These are phyloP conservation scores for Linnaemya vulpina DNA, from an alignment of 2,888 invertebrate genomes.

Conservation along the genomic window DNA sequence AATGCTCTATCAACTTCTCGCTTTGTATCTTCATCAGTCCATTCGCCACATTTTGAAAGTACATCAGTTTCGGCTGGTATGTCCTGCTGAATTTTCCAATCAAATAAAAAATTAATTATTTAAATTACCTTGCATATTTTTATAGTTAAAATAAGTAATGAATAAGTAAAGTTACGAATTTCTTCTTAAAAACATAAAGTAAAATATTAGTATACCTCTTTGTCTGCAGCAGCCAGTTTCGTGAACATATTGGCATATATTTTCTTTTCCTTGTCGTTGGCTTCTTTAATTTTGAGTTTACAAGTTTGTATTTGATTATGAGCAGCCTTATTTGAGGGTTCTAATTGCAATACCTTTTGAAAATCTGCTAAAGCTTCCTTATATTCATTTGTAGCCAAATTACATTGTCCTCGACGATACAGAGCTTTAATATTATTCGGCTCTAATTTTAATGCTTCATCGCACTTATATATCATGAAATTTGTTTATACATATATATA, in stretches of 20 bases:
- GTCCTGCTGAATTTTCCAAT: constrained; percentile 72
- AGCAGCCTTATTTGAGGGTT: constrained; percentile 95
- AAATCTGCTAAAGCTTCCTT: constrained; percentile 91
- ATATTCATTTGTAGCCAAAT: constrained; percentile 89
- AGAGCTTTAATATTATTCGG: constrained; percentile 92
- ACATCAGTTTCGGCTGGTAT: constrained; percentile 79
- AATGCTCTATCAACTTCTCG: constrained; percentile 80
- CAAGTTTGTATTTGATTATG: constrained; percentile 89
- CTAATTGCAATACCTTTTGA: constrained; percentile 88
- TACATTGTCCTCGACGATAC: constrained; percentile 93
- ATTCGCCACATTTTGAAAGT: constrained; percentile 80
- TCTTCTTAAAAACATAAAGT: not conserved
- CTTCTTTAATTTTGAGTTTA: constrained; percentile 88
- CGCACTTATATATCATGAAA: constrained; percentile 84
- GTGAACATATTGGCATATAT: constrained; percentile 98
- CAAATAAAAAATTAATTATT: not conserved
- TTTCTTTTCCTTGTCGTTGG: constrained; percentile 91
- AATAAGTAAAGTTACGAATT: no score
- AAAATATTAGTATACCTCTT: constrained; percentile 85
- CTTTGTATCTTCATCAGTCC: constrained; percentile 81
- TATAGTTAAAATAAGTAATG: no score
- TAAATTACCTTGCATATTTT: not conserved
- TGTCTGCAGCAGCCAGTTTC: constrained; percentile 92
- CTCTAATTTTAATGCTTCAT: constrained; percentile 90
- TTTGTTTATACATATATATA: constrained; percentile 2